phyloP scores from a whole-genome alignment of 2,888 invertebrate genomes.

The Apocheima hispidaria region DNA sequence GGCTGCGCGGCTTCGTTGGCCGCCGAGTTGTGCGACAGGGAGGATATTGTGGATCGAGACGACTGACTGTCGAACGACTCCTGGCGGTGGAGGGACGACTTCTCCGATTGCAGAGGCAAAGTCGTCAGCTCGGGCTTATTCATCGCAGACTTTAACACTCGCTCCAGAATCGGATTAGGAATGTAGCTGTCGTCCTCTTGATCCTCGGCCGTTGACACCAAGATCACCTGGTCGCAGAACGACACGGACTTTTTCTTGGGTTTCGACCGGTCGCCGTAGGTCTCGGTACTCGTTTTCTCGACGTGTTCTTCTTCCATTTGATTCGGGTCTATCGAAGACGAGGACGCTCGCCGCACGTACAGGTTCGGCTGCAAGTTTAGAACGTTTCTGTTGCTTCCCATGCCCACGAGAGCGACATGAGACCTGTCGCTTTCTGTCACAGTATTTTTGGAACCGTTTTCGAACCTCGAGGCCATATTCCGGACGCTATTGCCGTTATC shows the following conservation, averaged over 20 bases:
- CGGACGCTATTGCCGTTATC: slow-evolving; percentile 86
- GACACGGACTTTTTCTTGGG: slow-evolving; percentile 97
- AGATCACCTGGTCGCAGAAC: slow-evolving; percentile 97
- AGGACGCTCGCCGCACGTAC: slow-evolving; percentile 72
- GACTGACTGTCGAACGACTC: slow-evolving; percentile 84
- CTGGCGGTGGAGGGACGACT: slow-evolving; percentile 77
- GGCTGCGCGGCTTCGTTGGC: slow-evolving; percentile 66
- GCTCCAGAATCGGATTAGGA: slow-evolving; percentile 95
- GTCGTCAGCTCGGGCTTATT: slow-evolving; percentile 89
- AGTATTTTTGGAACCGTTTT: slow-evolving; percentile 72
- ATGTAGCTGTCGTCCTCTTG: slow-evolving; percentile 96
- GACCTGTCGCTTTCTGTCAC: slow-evolving; percentile 69
- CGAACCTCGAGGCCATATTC: slow-evolving; percentile 94
- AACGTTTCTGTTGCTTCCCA: slow-evolving; percentile 79
- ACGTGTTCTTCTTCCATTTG: slow-evolving; percentile 74
- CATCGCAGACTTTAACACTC: slow-evolving; percentile 93
- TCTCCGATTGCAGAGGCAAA: slow-evolving; percentile 80
- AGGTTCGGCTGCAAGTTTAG: slow-evolving; percentile 76
- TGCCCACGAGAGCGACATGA: slow-evolving; percentile 75
- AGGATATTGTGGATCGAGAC: slow-evolving; percentile 81
- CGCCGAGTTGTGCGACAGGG: slow-evolving; percentile 76
- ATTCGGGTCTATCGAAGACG: slow-evolving; percentile 77
- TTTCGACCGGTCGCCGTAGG: slow-evolving; percentile 83
- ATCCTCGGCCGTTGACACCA: slow-evolving; percentile 97
- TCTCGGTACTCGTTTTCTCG: slow-evolving; percentile 69